Evolutionary conservation across 2,113 vertebrate species (phyloP), one percentile per base, ranked within the genome.

Genomic region (Cinclus mexicanus): DNA sequence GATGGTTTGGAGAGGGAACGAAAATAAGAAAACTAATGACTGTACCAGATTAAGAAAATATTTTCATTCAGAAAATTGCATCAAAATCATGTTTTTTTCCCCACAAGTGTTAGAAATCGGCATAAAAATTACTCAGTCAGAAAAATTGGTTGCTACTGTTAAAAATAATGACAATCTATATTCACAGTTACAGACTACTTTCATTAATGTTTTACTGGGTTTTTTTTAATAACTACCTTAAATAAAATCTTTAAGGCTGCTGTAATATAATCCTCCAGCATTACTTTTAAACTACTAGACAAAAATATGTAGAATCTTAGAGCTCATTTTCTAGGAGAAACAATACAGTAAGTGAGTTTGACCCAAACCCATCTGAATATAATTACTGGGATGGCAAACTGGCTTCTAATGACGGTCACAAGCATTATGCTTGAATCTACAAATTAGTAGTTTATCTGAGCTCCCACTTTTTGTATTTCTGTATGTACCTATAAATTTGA

Each of bases 61-160:
- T 83, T 96, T 91, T 92, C 20, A 19, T 91, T 85, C 49, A 93
- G 44, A 83, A 95, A 91, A 91, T 67, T 56, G 59, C 29, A 76
- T 76, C 14, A 91, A 85, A 89, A 87, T 53, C 7, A 55, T 14
- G 2, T 22, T 20, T 65, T 89, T 75, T 14, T 2, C 6, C 50
- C 52, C 20, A 15, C 21, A 65, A 79, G 44, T 85, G 46, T 87
- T 87, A 90, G 55, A 83, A 93, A 86, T 69, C 23, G 74, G 26
- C 4, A 11, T 83, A 59, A 63, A 78, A 95, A 69, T 85, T 81
- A 83, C 65, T 93, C 53, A 86, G 70, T 86, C 52, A 81, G 75
- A 86, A 76, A 76, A 92, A 90, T 47, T 72, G 23, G 16, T 77
- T 67, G 24, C 65, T 92, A 37, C 21, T 64, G 55, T 84, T 89